Conservation (phyloP, 2,888 invertebrate species). For the Cantharis flavilabris region DNA sequence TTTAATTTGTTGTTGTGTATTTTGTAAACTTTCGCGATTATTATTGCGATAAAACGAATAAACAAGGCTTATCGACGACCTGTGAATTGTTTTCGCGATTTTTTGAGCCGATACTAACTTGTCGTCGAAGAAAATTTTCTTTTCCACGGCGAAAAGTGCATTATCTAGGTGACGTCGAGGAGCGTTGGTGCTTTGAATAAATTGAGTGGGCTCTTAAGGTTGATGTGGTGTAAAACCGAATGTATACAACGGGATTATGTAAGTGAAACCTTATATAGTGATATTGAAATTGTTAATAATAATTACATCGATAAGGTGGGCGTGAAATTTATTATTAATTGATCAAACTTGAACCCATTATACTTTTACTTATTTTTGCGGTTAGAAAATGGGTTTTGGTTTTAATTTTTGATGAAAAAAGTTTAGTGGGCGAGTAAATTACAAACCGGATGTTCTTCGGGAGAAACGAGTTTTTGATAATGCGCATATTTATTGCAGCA, state of each 20-base stretch:
- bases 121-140: neutral
- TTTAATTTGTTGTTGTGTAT: neutral
- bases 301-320: conserved; percentile 33
- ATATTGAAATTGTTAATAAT: conserved; percentile 38
- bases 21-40: neutral
- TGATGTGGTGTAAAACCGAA: conserved; percentile 36
- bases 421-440: neutral
- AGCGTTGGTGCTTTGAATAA: conserved; percentile 44
- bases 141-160: conserved; percentile 17
- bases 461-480: neutral
- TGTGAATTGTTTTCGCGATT: neutral
- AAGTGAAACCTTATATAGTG: conserved; percentile 40
- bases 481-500: neutral
- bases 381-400: neutral
- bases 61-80: neutral
- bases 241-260: conserved; percentile 37
- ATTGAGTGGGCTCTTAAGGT: conserved; percentile 41
- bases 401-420: neutral
- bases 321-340: conserved; percentile 25
- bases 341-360: neutral
- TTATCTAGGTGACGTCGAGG: conserved; percentile 36
- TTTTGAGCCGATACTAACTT: neutral
- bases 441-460: neutral
- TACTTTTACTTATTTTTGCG: neutral
- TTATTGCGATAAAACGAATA: neutral